Evolutionary conservation across 2,888 invertebrate genomes (phyloP).

Genomic region (Agonum fuliginosum): DNA sequence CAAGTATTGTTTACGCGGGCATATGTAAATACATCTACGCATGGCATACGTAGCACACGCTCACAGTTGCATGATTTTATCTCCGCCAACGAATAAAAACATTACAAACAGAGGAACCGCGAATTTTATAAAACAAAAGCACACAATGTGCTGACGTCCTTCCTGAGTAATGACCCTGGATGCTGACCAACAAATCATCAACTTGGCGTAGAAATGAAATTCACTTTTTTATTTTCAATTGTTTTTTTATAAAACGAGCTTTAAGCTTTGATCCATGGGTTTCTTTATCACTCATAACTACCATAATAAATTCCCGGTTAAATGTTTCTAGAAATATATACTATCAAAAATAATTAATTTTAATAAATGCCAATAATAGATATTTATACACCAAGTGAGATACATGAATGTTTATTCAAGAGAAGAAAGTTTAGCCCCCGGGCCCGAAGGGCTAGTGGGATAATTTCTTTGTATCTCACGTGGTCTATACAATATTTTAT

Average conservation of each 20-base stretch:
- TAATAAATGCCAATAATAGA: too few relatives aligned
- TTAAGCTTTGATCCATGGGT: background rate
- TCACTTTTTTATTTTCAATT: constrained; percentile 24
- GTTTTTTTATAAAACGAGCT: constrained; percentile 1
- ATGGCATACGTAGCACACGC: background rate
- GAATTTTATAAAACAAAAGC: constrained; percentile 31
- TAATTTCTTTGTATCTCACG: too few relatives aligned
- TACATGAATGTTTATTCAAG: too few relatives aligned
- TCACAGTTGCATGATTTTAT: background rate
- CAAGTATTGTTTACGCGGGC: background rate
- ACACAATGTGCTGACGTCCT: constrained; percentile 16
- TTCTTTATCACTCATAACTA: background rate
- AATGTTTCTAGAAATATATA: background rate
- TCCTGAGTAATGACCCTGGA: constrained; percentile 10
- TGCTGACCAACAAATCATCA: constrained; percentile 22
- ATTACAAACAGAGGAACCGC: background rate
- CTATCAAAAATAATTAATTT: too few relatives aligned
- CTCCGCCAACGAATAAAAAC: background rate
- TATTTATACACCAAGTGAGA: too few relatives aligned
- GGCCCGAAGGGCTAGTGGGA: too few relatives aligned
- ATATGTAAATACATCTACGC: constrained; percentile 20
- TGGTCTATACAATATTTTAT: too few relatives aligned
- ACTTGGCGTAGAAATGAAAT: background rate
- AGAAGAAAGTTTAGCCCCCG: too few relatives aligned
- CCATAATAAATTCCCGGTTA: background rate